Evolutionary conservation across 2,888 invertebrate genomes (phyloP).

Genomic region (Ditylenchus weischeri): DNA sequence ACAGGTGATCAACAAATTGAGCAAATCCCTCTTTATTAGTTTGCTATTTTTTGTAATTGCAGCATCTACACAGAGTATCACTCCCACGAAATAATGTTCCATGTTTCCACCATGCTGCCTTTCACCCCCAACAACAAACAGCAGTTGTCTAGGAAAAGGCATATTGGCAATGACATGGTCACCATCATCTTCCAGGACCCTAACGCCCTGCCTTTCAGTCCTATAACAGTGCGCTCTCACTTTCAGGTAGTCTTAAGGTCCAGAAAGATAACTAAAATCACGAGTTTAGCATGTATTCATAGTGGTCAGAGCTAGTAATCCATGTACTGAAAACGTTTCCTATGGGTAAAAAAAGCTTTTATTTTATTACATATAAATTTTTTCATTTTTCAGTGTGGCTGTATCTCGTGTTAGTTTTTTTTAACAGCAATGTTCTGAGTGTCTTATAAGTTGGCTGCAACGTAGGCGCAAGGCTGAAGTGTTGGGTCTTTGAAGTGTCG

Average conservation of each 20-base stretch:
- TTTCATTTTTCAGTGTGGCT: constrained; percentile 61
- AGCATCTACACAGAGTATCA: constrained; percentile 81
- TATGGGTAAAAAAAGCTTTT: constrained; percentile 68
- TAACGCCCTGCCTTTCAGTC: constrained; percentile 78
- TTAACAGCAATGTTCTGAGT: no score
- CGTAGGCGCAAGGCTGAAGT: no score
- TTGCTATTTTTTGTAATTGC: no score
- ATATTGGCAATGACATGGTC: constrained; percentile 75
- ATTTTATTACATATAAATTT: constrained; percentile 24
- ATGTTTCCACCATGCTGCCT: constrained; percentile 91
- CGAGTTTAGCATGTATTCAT: constrained; percentile 97
- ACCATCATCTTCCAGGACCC: constrained; percentile 80
- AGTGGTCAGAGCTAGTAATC: constrained; percentile 81
- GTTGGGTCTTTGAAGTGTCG: no score
- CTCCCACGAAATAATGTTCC: constrained; percentile 91
- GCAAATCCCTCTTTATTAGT: no score
- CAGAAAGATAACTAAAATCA: constrained; percentile 63
- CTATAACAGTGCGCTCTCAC: constrained; percentile 87
- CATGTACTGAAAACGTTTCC: constrained; percentile 83
- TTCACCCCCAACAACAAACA: constrained; percentile 91
- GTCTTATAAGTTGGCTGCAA: no score
- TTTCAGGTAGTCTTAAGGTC: constrained; percentile 79
- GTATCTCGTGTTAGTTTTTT: constrained; percentile 64
- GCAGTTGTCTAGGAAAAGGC: constrained; percentile 86
- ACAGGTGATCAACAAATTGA: no score